These are phyloP conservation scores for Trachelipus rathkii DNA, from an alignment of 1,140 invertebrate genomes.

Conservation along the genomic window DNA sequence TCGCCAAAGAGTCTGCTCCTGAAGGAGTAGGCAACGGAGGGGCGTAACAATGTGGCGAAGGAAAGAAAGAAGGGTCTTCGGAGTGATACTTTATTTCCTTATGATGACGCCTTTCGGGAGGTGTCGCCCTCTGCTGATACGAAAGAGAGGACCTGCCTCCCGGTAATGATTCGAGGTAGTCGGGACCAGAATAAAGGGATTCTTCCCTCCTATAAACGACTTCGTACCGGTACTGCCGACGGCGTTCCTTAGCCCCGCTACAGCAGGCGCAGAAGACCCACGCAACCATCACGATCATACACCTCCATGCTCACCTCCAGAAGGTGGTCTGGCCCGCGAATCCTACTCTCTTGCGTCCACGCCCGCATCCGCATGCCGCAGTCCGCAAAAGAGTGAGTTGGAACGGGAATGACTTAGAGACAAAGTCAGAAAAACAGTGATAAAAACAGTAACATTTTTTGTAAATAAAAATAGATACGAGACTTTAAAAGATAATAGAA, in stretches of 20 bases:
- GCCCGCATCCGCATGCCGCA: background rate
- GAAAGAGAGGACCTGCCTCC: slow-evolving; percentile 34
- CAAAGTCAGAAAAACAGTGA: too few relatives aligned
- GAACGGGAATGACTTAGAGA: background rate
- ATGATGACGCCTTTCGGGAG: background rate
- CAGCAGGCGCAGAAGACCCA: slow-evolving; percentile 44
- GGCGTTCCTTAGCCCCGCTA: slow-evolving; percentile 40
- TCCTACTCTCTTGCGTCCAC: background rate
- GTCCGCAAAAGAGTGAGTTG: background rate
- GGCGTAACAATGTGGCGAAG: background rate
- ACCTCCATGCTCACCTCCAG: slow-evolving; percentile 16
- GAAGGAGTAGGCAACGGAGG: slow-evolving; percentile 28
- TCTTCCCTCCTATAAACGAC: slow-evolving; percentile 47
- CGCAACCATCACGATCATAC: slow-evolving; percentile 43
- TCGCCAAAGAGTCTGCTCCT: slow-evolving; percentile 27
- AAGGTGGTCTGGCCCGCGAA: background rate
- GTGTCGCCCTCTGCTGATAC: background rate
- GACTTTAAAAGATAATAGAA: too few relatives aligned
- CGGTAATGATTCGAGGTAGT: slow-evolving; percentile 43
- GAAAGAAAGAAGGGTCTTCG: background rate
- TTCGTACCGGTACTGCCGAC: slow-evolving; percentile 47
- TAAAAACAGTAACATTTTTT: too few relatives aligned
- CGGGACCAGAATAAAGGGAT: slow-evolving; percentile 40
- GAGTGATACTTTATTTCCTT: slow-evolving; percentile 13
- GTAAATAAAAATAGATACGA: too few relatives aligned